phyloP scores from a whole-genome alignment of 2,888 invertebrate species.

The Drosophila mulleri region DNA sequence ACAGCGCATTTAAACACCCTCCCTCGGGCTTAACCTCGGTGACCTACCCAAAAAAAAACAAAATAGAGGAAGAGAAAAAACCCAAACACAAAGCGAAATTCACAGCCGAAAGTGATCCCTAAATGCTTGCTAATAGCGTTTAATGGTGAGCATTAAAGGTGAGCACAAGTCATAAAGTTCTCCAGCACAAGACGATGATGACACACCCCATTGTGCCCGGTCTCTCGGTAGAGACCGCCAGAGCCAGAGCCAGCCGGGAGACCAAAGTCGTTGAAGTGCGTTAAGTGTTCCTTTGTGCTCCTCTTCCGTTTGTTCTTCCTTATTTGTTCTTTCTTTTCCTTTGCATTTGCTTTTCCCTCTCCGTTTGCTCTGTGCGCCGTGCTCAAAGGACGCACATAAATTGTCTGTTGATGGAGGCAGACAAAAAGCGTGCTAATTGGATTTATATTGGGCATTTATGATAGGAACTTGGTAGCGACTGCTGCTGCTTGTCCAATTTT shows the following conservation, averaged over 20 bases:
- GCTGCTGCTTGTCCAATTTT: slow-evolving; percentile 21
- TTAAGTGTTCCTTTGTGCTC: slow-evolving; percentile 59
- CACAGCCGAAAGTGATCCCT: slow-evolving; percentile 65
- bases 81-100: background rate
- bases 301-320: slow-evolving; percentile 48
- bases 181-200: slow-evolving; percentile 31
- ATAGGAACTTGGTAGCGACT: slow-evolving; percentile 47
- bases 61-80: background rate
- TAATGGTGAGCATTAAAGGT: slow-evolving; percentile 77
- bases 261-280: slow-evolving; percentile 24
- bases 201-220: slow-evolving; percentile 49
- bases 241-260: slow-evolving; percentile 4
- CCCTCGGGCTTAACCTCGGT: slow-evolving; percentile 30
- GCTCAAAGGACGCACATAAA: slow-evolving; percentile 30
- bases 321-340: slow-evolving; percentile 28
- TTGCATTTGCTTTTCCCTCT: background rate
- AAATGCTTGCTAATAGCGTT: slow-evolving; percentile 80
- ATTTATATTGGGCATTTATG: slow-evolving; percentile 67
- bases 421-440: slow-evolving; percentile 81
- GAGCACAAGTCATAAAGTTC: slow-evolving; percentile 78
- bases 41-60: slow-evolving; percentile 53
- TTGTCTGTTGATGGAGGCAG: slow-evolving; percentile 39
- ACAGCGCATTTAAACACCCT: slow-evolving; percentile 67
- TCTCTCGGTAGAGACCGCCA: slow-evolving; percentile 4
- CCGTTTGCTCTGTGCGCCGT: background rate